phyloP scores from a whole-genome alignment of 2,888 invertebrate species.

The Ornithoptera alexandrae region DNA sequence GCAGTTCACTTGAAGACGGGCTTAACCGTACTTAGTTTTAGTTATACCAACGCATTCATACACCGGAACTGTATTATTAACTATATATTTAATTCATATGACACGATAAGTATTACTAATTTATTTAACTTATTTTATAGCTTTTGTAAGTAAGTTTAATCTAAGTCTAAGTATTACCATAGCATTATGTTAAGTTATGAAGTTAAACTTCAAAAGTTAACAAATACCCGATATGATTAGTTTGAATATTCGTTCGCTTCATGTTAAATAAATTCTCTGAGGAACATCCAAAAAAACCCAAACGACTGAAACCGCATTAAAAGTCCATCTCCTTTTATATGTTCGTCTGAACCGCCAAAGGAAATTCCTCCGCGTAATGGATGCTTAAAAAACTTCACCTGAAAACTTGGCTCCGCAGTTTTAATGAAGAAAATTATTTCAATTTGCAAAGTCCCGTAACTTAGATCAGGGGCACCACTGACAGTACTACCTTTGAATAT shows the following conservation, averaged over 20 bases:
- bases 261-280: neutral
- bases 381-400: conserved; percentile 68
- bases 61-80: too few species aligned
- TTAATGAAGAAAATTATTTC: conserved; percentile 79
- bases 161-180: too few species aligned
- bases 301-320: conserved; percentile 1
- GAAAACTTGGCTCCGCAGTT: conserved; percentile 61
- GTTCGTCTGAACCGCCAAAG: conserved; percentile 13
- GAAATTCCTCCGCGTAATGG: conserved; percentile 56
- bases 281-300: neutral
- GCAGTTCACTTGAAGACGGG: conserved; percentile 24
- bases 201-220: too few species aligned
- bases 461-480: conserved; percentile 46
- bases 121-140: too few species aligned
- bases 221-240: too few species aligned
- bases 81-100: too few species aligned
- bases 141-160: too few species aligned
- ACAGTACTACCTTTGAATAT: conserved; percentile 70
- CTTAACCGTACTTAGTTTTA: neutral
- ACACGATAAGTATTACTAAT: too few species aligned
- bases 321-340: conserved; percentile 4
- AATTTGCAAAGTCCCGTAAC: conserved; percentile 61
- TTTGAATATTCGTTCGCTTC: neutral
- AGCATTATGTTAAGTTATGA: too few species aligned
- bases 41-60: neutral